These are phyloP conservation scores for Hypomesus transpacificus DNA, from an alignment of 2,113 vertebrate genomes.

Conservation along the genomic window DNA sequence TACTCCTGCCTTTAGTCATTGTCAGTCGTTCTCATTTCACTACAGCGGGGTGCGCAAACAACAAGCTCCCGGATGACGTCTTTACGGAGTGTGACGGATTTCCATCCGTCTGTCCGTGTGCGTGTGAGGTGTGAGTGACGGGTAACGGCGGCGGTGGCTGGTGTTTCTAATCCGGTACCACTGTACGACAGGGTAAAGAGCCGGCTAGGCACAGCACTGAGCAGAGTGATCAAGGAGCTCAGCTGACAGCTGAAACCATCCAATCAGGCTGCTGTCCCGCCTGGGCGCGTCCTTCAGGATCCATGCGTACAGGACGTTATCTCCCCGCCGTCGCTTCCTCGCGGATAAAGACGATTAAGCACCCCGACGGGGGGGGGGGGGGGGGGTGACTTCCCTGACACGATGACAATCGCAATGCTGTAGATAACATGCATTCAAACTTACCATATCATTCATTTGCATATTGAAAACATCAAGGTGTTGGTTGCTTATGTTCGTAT, in stretches of 20 bases:
- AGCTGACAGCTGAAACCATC: constrained; percentile 63
- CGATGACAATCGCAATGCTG: too few relatives aligned
- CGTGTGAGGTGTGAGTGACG: constrained; percentile 57
- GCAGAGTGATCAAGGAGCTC: constrained; percentile 67
- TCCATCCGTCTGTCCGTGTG: constrained; percentile 37
- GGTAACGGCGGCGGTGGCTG: constrained; percentile 67
- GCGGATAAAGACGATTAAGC: constrained; percentile 63
- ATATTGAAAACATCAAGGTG: too few relatives aligned
- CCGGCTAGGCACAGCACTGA: constrained; percentile 59
- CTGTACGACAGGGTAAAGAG: constrained; percentile 68
- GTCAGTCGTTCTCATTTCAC: constrained; percentile 62
- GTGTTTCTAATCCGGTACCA: constrained; percentile 70
- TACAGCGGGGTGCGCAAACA: constrained; percentile 48
- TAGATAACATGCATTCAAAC: too few relatives aligned
- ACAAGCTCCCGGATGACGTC: constrained; percentile 48
- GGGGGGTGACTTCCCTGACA: constrained; percentile 23
- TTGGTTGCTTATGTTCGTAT: too few relatives aligned
- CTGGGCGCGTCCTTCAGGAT: constrained; percentile 54
- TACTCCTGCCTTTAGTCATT: constrained; percentile 4
- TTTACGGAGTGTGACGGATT: constrained; percentile 49
- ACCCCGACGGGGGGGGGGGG: constrained; percentile 55
- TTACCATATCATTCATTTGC: too few relatives aligned
- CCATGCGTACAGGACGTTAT: constrained; percentile 53
- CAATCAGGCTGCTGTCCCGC: constrained; percentile 63
- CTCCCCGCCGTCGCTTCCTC: constrained; percentile 52